These are phyloP conservation scores for Hippocampus kuda DNA, from an alignment of 2,797 vertebrate genomes.

Conservation along the genomic window DNA sequence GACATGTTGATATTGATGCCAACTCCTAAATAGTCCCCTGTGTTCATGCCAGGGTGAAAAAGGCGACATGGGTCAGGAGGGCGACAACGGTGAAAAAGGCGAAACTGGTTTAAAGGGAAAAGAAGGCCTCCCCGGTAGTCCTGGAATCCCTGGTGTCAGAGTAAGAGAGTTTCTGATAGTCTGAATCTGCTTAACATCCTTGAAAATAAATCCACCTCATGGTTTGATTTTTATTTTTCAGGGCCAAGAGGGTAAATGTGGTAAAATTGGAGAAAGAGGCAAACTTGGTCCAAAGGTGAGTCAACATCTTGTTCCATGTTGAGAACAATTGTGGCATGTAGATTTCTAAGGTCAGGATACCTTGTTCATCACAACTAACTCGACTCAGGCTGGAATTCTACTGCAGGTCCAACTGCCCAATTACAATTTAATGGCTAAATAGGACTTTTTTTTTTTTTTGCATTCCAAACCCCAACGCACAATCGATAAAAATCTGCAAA, in stretches of 20 bases:
- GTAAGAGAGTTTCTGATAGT: slow-evolving; percentile 64
- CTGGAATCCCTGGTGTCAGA: slow-evolving; percentile 80
- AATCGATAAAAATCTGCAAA: no score
- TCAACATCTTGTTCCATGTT: neutral
- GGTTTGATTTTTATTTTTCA: slow-evolving; percentile 36
- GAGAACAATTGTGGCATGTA: no score
- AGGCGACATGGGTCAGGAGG: slow-evolving; percentile 84
- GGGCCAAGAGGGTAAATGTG: slow-evolving; percentile 93
- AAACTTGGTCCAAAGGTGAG: slow-evolving; percentile 82
- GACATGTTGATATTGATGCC: neutral
- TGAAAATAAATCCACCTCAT: neutral
- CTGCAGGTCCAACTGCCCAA: neutral
- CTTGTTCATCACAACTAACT: no score
- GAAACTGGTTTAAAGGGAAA: slow-evolving; percentile 82
- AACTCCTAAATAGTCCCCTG: neutral
- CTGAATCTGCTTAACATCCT: neutral
- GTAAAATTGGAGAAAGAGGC: slow-evolving; percentile 87
- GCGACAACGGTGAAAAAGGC: slow-evolving; percentile 84
- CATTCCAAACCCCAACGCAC: no score
- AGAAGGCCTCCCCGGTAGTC: slow-evolving; percentile 77
- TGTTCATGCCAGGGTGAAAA: slow-evolving; percentile 79
- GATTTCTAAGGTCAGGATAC: no score
- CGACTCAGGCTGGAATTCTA: neutral
- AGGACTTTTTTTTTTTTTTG: no score
- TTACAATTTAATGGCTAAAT: neutral